Base-by-base conservation (phyloP, 2,797 vertebrate species). In the Philypnodon macrostomus region DNA sequence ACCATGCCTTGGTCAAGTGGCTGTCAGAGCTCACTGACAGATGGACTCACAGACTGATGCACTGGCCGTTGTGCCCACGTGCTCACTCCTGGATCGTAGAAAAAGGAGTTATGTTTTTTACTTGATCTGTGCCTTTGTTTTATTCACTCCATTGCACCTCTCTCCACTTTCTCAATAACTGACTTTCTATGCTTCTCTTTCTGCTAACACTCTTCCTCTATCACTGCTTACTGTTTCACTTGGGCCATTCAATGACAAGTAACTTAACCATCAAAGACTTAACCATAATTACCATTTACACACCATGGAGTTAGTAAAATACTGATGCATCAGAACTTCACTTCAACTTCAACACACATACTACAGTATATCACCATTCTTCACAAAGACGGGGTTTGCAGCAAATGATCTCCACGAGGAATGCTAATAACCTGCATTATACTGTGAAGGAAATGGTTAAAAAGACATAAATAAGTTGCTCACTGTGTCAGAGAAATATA, bases 101-200 rank as follows among this genome's bases (percentile, higher is more conserved):
- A 67, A 33, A 58, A 63, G 57, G 63, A 53, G 52, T 58, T 47
- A 38, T 1, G 7, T 63, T 67, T 65, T 62, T 4, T 70, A 69
- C 52, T 68, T n/a, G 14, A 52, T 72, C 65, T 3, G 73, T 83
- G 73, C 77, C 81, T 82, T 84, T 75, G 52, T 67, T 79, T 81
- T 63, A 19, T 27, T 72, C 30, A 15, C 34, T 32, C 17, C 47
- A 35, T 53, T 40, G 42, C 52, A 13, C 33, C 14, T 15, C 21
- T 24, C 19, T 36, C 31, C 21, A 9, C 44, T 39, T 38, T 46
- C 27, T 33, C 7, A 32, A 5, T 34, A 2, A 14, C 35, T 38
- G 15, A 47, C 54, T 56, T 53, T 36, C 53, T 60, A 24, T 44
- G 16, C 9, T 29, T 35, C n/a, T 45, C 54, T 44, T 9, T 14